Evolutionary conservation across 2,888 invertebrate species (phyloP), one percentile per base, ranked within the genome.

Genomic region (Aphodius sticticus): DNA sequence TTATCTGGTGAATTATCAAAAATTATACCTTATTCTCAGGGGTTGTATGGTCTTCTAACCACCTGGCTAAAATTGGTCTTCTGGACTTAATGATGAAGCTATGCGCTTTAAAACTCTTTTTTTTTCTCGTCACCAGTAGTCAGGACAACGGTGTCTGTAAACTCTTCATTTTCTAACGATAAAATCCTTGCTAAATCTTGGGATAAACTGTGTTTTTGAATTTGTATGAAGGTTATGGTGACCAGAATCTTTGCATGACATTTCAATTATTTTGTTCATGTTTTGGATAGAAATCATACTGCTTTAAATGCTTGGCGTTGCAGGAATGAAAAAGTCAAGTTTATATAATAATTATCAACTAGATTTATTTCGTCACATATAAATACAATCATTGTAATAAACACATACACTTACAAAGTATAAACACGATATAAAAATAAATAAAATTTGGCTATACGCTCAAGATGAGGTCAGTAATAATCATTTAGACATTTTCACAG

Each of bases 81-180:
- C 92, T 88, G 14, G 91, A 90, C 70, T 87, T 87, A 14, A 92
- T 87, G 15, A 92, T 87, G 82, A 90, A 89, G 80, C 90, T 90
- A 83, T 91, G 90, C n/a, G 88, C 90, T 79, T 84, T 82, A 88
- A 87, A 85, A 84, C 79, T 86, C 85, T 83, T 81, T 15, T 75
- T n/a, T 80, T 80, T 77, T 84, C 82, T 14, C 84, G 83, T 79
- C 86, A 86, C 35, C 81, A 83, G 76, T 86, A 5, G 81, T 87
- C 70, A 86, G 85, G 5, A 89, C 83, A 7, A 87, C 53, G 4
- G 88, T 88, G 79, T 89, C 89, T 72, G 87, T 86, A 78, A 83
- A 84, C 26, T 87, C 86, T 14, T 85, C 85, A n/a, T 84, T 80
- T 71, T 85, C 83, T 69, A 85, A 85, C 15, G 85, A 85, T 81